Conservation (phyloP, 1,140 invertebrate genomes). For the Glossosoma conforme region DNA sequence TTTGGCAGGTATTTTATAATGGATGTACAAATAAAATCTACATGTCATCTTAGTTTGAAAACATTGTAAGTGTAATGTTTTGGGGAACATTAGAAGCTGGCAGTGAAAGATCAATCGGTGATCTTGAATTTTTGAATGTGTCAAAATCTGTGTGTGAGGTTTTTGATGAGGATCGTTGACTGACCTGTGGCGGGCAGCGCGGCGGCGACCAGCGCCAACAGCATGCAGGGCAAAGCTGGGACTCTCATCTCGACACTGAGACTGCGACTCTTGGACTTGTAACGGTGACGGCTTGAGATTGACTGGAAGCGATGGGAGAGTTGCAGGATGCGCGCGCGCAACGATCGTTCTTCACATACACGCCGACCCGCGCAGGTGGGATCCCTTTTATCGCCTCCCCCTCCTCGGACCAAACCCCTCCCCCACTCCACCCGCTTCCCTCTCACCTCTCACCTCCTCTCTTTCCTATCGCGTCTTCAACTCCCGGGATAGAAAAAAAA, state of each 20-base stretch:
- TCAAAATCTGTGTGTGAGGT: too few relatives aligned
- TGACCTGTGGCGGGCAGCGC: constrained; percentile 20
- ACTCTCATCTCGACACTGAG: constrained; percentile 9
- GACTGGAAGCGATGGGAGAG: not conserved
- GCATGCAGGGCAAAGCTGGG: constrained; percentile 10
- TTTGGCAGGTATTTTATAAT: too few relatives aligned
- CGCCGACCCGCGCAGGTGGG: constrained; percentile 7
- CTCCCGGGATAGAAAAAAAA: too few relatives aligned
- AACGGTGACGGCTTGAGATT: too few relatives aligned
- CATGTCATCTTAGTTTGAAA: too few relatives aligned
- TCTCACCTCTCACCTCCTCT: constrained; percentile 4
- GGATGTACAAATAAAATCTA: too few relatives aligned
- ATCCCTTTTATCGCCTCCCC: not conserved
- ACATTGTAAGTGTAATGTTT: too few relatives aligned
- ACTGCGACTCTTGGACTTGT: not conserved
- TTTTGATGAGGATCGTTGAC: constrained; percentile 4
- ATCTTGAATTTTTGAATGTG: too few relatives aligned
- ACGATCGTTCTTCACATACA: constrained; percentile 14
- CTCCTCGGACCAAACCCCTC: not conserved
- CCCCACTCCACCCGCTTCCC: not conserved
- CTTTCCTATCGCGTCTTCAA: too few relatives aligned
- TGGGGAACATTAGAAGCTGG: too few relatives aligned
- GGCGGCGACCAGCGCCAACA: constrained; percentile 16
- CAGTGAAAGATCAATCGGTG: too few relatives aligned
- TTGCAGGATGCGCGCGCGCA: constrained; percentile 6